Evolutionary conservation across 2,888 invertebrate species (phyloP), one percentile per base, ranked within the genome.

Genomic region (Volucella zonaria): DNA sequence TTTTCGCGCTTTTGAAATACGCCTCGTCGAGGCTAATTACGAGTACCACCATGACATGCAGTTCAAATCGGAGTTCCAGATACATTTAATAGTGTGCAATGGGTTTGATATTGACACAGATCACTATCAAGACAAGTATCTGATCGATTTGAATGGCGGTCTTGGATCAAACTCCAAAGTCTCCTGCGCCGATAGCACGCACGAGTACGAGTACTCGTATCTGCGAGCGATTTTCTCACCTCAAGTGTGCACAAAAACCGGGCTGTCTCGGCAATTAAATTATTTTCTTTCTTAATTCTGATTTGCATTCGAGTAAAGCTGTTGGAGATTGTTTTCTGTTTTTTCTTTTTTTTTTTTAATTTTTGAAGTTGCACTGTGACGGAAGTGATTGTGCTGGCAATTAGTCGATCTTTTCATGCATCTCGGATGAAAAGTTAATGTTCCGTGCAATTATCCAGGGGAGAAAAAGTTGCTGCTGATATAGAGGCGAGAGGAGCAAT

Each of bases 51-150:
- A 66, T 74, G 64, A 74, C 12, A 67, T 51, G 43, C 42, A 40
- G 70, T 45, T 23, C 45, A 38, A 70, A 38, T 62, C 2, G 15
- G 14, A n/a, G 64, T n/a, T 51, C 31, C 31, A 31, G 31, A 31
- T 31, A 18, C 31, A 51, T 11, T 54, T 15, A 58, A 45, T 81
- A 38, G 42, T 43, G 56, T 45, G 51, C 51, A 82, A 75, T 74
- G 54, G 80, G 67, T 76, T 75, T 56, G 83, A 80, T 83, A 83
- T 80, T 83, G 83, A 83, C 83, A 80, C 68, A 70, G 66, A 76
- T 80, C 18, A 73, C 10, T 56, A 73, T 67, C 66, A 10, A n/a
- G 58, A 66, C 45, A 23, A 23, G 15, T 59, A 31, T 31, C 31
- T 31, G 31, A 31, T 31, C 4, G 31, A 31, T 38, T 43, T 61